Base-by-base conservation (phyloP, 2,113 vertebrate species). In the Arvicanthis niloticus region DNA sequence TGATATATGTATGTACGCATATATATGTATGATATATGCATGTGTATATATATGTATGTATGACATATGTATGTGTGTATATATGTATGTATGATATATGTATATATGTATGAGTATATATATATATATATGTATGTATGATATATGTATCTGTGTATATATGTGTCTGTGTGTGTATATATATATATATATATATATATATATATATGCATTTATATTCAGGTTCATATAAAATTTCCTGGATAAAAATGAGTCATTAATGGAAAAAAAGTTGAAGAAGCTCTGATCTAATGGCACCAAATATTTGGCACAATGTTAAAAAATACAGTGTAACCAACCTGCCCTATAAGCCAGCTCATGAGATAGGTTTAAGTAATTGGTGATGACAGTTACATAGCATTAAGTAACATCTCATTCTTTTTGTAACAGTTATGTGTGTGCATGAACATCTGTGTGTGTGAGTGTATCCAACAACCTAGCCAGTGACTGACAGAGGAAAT, bases 71-170 rank as follows among this genome's bases (percentile, higher is more conserved):
- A n/a, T 42, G 17, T 65, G 12, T 65, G 31, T 22, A 15, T 34
- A 9, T 65, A 11, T 65, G 19, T 24, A 13, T 34, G 10, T 51
- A 2, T 51, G 10, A 21, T 31, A 16, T 29, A 1, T 65, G 22
- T 62, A 0, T 26, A 3, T 62, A 0, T 84, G 1, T 26, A 24
- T 60, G 10, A 40, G 8, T 58, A 51, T 51, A 3, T 26, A 6
- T 58, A 12, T 76, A n/a, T 42, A 9, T 65, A 7, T 34, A 9
- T 65, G 7, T 65, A 11, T 24, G 15, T 34, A 31, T 60, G 45
- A 31, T 34, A 29, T 48, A 16, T 84, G 7, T 42, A 31, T 42
- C n/a, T n/a, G 10, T 62, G 9, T 15, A 15, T 60, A 17, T 40
- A 16, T 62, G 3, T 65, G 0, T 26, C 2, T 62, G 10, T 60